Percentiles rank a stretch among this genome's conserved stretches.
Conservation (phyloP, 2,888 invertebrate species). For the Drosophila pegasa region DNA sequence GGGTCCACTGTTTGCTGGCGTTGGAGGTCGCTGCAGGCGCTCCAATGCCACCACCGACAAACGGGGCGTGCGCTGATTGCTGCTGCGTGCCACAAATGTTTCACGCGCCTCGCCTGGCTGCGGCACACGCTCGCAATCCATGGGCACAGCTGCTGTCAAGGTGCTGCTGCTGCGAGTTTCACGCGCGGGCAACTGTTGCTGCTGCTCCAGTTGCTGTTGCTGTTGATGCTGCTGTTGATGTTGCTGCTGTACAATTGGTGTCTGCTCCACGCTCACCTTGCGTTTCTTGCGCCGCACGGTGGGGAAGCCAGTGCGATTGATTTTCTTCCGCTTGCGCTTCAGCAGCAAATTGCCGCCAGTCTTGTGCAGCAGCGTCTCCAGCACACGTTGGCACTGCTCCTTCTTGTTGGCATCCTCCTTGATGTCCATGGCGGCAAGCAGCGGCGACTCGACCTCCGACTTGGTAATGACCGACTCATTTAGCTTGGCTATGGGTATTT, state of each 20-base stretch:
- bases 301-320: conserved; percentile 95
- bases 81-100: conserved; percentile 87
- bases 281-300: conserved; percentile 93
- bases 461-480: conserved; percentile 85
- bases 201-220: conserved; percentile 6
- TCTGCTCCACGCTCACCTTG: conserved; percentile 81
- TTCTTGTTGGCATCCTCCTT: conserved; percentile 73
- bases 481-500: conserved; percentile 87
- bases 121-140: conserved; percentile 88
- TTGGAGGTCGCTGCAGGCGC: conserved; percentile 86
- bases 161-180: conserved; percentile 58
- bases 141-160: conserved; percentile 19
- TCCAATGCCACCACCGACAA: conserved; percentile 88
- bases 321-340: conserved; percentile 89
- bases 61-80: conserved; percentile 85
- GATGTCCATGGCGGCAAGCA: conserved; percentile 77
- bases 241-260: conserved; percentile 16
- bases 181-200: conserved; percentile 32
- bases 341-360: conserved; percentile 84
- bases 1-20: conserved; percentile 44
- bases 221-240: background rate
- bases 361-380: conserved; percentile 83
- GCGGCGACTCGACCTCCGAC: conserved; percentile 84
- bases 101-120: conserved; percentile 89
- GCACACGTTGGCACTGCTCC: conserved; percentile 73